A percentile compares a stretch with the other conserved stretches of the same genome.
These are phyloP conservation scores for Papilio gigon DNA, from an alignment of 2,888 invertebrate species.

Conservation along the genomic window DNA sequence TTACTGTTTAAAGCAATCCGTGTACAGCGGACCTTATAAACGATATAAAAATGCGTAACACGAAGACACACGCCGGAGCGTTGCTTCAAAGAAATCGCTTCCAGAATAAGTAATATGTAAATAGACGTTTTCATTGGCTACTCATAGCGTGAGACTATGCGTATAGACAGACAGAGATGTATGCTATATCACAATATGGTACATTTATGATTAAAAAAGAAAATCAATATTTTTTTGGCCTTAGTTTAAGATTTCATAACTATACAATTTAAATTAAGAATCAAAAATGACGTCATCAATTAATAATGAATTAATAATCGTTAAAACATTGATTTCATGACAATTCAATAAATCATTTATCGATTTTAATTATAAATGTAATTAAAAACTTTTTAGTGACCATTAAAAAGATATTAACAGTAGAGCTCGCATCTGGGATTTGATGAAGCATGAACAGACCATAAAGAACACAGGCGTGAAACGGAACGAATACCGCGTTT, in stretches of 20 bases:
- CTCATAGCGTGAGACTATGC: conserved; percentile 61
- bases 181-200: conserved; percentile 41
- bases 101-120: conserved; percentile 59
- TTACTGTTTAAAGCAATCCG: background rate
- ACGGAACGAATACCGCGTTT: too few relatives aligned
- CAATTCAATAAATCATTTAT: background rate
- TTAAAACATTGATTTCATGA: background rate
- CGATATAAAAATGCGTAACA: conserved; percentile 25
- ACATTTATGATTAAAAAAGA: conserved; percentile 22
- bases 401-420: conserved; percentile 15
- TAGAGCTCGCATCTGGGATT: too few relatives aligned
- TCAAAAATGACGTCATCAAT: background rate
- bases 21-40: background rate
- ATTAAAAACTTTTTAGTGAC: background rate
- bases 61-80: conserved; percentile 40
- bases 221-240: background rate
- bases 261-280: too few relatives aligned
- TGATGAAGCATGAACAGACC: too few relatives aligned
- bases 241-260: too few relatives aligned
- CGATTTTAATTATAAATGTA: background rate
- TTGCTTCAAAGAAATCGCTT: conserved; percentile 63
- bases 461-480: too few relatives aligned
- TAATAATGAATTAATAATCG: background rate
- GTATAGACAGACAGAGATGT: conserved; percentile 45
- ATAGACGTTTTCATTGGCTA: conserved; percentile 44